Evolutionary conservation across 2,888 invertebrate species (phyloP).

Genomic region (Cyaniris semiargus): DNA sequence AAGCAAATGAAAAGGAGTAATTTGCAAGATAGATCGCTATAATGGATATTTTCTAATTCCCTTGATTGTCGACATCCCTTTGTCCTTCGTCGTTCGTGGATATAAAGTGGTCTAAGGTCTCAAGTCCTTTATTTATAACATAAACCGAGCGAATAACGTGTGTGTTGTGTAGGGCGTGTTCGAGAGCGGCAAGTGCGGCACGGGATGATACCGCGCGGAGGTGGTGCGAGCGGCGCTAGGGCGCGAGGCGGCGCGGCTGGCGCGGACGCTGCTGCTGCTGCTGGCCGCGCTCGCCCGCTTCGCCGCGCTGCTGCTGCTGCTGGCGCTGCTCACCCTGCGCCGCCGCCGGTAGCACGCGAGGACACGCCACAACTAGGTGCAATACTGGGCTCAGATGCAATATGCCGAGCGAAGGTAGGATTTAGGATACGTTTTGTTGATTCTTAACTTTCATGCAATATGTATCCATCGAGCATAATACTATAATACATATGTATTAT

Average conservation of each 20-base stretch:
- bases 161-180: constrained; percentile 83
- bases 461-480: neutral
- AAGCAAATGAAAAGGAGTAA: no score
- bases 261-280: constrained; percentile 42
- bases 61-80: no score
- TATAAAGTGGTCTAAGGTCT: no score
- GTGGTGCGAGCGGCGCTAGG: constrained; percentile 56
- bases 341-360: constrained; percentile 37
- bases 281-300: constrained; percentile 47
- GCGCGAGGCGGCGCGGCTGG: constrained; percentile 49
- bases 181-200: constrained; percentile 93
- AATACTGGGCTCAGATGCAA: neutral
- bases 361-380: neutral
- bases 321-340: constrained; percentile 43
- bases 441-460: neutral
- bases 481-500: no score
- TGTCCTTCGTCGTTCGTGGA: no score
- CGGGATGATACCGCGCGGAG: constrained; percentile 80
- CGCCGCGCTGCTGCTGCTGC: constrained; percentile 47
- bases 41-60: no score
- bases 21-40: no score
- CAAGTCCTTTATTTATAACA: no score
- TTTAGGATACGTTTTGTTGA: neutral
- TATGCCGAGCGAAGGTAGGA: neutral
- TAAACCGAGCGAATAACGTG: neutral